Evolutionary conservation across 2,888 invertebrate species (phyloP).

Genomic region (Drosophila differens): DNA sequence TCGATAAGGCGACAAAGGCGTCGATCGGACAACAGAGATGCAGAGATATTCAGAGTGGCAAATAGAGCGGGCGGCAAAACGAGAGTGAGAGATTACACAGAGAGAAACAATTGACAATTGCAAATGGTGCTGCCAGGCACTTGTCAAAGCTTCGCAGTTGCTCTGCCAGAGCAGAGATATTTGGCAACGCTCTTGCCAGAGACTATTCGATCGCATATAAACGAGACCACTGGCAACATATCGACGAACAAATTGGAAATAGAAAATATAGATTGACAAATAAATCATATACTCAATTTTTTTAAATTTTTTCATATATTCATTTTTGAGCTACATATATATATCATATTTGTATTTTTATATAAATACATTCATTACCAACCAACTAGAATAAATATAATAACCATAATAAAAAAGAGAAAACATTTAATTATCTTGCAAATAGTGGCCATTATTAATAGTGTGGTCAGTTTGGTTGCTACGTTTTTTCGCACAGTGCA

Average conservation of each 20-base stretch:
- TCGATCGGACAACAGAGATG: constrained; percentile 27
- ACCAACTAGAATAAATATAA: not conserved
- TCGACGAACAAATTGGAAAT: too few relatives aligned
- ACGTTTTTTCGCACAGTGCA: constrained; percentile 27
- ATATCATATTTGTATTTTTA: not conserved
- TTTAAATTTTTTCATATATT: not conserved
- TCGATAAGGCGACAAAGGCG: constrained; percentile 49
- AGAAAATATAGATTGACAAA: too few relatives aligned
- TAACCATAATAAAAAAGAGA: not conserved
- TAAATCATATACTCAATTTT: too few relatives aligned
- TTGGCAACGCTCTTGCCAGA: not conserved
- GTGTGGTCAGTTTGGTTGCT: not conserved
- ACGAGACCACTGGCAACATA: too few relatives aligned
- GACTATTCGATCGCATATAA: not conserved
- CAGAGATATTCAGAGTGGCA: constrained; percentile 14
- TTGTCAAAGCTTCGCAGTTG: not conserved
- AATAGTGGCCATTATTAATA: not conserved
- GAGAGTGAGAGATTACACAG: constrained; percentile 15
- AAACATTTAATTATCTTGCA: not conserved
- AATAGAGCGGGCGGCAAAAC: constrained; percentile 1
- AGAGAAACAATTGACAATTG: not conserved
- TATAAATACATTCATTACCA: not conserved
- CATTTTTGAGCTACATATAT: not conserved
- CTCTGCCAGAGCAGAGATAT: not conserved
- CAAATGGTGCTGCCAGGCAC: not conserved